Percentiles rank a stretch among this genome's conserved stretches.
Conservation (phyloP, 2,113 vertebrate genomes). For the Poeciliopsis retropinna region DNA sequence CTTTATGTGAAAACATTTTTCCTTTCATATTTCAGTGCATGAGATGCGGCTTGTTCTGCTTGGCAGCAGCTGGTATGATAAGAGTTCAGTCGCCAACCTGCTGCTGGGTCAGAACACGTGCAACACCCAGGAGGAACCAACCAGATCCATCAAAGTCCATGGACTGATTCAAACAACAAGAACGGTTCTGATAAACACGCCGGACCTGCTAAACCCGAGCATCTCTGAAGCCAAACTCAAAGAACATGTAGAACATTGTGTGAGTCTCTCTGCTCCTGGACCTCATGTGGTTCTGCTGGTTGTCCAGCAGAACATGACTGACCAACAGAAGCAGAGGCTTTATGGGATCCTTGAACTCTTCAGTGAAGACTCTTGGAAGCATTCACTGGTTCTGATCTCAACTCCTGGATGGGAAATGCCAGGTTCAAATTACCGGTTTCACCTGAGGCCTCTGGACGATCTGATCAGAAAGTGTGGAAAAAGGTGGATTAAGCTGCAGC, state of each 20-base stretch:
- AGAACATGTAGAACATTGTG: neutral
- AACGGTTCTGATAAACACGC: neutral
- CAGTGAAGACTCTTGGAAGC: neutral
- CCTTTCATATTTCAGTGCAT: neutral
- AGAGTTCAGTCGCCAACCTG: neutral
- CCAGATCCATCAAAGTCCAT: neutral
- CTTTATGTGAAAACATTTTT: neutral
- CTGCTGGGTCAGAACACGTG: accelerated
- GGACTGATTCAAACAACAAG: accelerated
- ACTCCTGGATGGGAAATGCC: neutral
- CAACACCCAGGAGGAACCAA: neutral
- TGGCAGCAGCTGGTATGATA: neutral
- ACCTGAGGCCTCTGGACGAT: neutral
- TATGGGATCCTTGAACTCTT: neutral
- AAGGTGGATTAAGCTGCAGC: neutral
- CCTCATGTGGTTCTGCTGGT: slow-evolving; percentile 4
- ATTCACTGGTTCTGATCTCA: neutral
- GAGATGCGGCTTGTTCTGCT: slow-evolving; percentile 1
- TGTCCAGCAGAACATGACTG: neutral
- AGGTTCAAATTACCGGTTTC: neutral
- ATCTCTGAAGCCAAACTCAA: neutral
- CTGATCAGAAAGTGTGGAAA: neutral
- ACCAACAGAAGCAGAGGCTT: neutral
- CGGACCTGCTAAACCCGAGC: neutral
- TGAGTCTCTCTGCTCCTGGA: slow-evolving; percentile 2